These are phyloP conservation scores for Lepidurus packardi DNA, from an alignment of 1,140 invertebrate species.

Conservation along the genomic window DNA sequence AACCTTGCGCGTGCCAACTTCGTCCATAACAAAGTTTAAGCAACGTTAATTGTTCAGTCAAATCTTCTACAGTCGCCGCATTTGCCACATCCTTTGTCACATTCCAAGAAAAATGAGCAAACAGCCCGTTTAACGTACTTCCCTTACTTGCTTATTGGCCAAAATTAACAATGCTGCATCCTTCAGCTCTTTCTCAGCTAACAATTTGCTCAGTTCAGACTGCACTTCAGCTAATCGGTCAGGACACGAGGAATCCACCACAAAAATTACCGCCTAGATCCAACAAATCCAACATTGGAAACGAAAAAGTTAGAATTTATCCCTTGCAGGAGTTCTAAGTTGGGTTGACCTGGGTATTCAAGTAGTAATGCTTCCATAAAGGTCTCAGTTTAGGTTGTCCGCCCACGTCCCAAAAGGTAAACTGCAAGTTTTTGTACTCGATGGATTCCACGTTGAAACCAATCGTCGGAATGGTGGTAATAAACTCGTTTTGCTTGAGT, in stretches of 20 bases:
- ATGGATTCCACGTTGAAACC: slow-evolving; percentile 47
- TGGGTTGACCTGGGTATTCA: slow-evolving; percentile 52
- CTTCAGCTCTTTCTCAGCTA: slow-evolving; percentile 37
- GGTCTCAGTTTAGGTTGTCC: slow-evolving; percentile 45
- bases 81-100: not conserved
- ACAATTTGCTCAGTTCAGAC: slow-evolving; percentile 38
- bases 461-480: slow-evolving; percentile 60
- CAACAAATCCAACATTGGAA: not conserved
- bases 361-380: slow-evolving; percentile 59
- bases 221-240: slow-evolving; percentile 39
- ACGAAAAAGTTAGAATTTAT: not conserved
- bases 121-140: not conserved
- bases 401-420: slow-evolving; percentile 51
- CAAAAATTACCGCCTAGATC: slow-evolving; percentile 40
- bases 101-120: not conserved
- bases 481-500: slow-evolving; percentile 57
- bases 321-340: slow-evolving; percentile 32
- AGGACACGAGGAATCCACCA: slow-evolving; percentile 40
- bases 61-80: slow-evolving; percentile 25
- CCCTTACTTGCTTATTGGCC: slow-evolving; percentile 41
- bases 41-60: slow-evolving; percentile 19
- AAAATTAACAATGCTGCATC: slow-evolving; percentile 40
- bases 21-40: slow-evolving; percentile 24
- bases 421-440: slow-evolving; percentile 47
- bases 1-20: slow-evolving; percentile 24